Conservation (phyloP, 2,888 invertebrate genomes). For the Spilosoma lubricipeda region DNA sequence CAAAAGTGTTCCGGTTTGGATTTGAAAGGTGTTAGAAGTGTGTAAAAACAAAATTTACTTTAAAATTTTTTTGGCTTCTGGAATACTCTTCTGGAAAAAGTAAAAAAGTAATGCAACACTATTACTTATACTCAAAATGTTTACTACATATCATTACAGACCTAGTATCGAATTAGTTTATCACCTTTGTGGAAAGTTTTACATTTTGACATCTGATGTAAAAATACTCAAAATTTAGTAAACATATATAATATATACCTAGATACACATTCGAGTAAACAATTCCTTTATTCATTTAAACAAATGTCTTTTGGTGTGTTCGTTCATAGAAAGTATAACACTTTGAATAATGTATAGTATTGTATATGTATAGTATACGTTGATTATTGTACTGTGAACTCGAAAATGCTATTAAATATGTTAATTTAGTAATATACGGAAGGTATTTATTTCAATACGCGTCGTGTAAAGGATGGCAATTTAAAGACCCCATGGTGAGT, state of each 20-base stretch:
- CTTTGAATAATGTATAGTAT: background rate
- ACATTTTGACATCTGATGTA: background rate
- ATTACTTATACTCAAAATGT: background rate
- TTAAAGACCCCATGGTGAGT: slow-evolving; percentile 8
- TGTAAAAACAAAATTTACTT: too few relatives aligned
- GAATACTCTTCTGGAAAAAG: background rate
- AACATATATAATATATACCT: too few relatives aligned
- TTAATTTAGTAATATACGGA: background rate
- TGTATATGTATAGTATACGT: background rate
- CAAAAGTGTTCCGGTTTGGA: background rate
- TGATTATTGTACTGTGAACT: background rate
- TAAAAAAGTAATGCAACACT: background rate
- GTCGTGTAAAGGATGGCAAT: slow-evolving; percentile 2
- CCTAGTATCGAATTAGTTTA: background rate
- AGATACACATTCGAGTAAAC: too few relatives aligned
- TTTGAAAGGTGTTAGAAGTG: background rate
- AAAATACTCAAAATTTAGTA: too few relatives aligned
- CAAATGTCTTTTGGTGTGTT: too few relatives aligned
- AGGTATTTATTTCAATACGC: slow-evolving; percentile 8
- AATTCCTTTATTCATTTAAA: too few relatives aligned
- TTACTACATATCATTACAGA: background rate
- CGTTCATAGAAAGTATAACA: too few relatives aligned
- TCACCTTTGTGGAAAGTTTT: background rate
- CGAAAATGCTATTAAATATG: background rate
- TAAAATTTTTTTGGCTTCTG: background rate